These are phyloP conservation scores for Orgyia antiqua DNA, from an alignment of 2,888 invertebrate genomes.

Conservation along the genomic window DNA sequence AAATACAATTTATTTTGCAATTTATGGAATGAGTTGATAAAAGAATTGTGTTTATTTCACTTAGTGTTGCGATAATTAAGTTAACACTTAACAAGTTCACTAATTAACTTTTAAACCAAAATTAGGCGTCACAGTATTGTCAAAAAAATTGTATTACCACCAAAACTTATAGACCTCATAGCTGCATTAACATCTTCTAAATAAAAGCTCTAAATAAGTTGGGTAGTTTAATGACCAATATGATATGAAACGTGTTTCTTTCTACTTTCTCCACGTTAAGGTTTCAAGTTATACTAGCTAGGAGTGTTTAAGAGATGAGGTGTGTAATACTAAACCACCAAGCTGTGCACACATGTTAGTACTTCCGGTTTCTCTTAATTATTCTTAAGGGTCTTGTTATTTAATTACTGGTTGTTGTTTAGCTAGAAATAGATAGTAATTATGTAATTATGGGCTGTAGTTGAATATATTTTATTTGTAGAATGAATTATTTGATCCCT, in stretches of 20 bases:
- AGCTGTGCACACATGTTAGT: conserved; percentile 50
- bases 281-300: conserved; percentile 11
- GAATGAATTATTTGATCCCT: no score
- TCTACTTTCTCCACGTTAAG: conserved; percentile 1
- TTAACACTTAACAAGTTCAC: conserved; percentile 22
- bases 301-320: conserved; percentile 14
- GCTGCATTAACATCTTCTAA: conserved; percentile 1
- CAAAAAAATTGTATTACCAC: conserved; percentile 16
- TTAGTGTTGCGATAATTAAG: no score
- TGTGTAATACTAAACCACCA: conserved; percentile 50
- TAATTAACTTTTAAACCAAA: conserved; percentile 29
- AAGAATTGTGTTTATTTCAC: no score
- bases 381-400: conserved; percentile 40
- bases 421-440: conserved; percentile 16
- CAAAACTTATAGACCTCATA: conserved; percentile 7
- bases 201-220: conserved; percentile 1
- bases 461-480: no score
- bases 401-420: conserved; percentile 43
- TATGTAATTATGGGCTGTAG: no score
- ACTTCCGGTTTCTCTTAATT: conserved; percentile 59
- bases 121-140: conserved; percentile 35
- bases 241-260: background rate
- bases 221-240: background rate
- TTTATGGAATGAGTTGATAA: no score
- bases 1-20: no score